A percentile compares a stretch with the other conserved stretches of the same genome.
phyloP scores from a whole-genome alignment of 1,140 invertebrate species.

The Drosophila grimshawi region DNA sequence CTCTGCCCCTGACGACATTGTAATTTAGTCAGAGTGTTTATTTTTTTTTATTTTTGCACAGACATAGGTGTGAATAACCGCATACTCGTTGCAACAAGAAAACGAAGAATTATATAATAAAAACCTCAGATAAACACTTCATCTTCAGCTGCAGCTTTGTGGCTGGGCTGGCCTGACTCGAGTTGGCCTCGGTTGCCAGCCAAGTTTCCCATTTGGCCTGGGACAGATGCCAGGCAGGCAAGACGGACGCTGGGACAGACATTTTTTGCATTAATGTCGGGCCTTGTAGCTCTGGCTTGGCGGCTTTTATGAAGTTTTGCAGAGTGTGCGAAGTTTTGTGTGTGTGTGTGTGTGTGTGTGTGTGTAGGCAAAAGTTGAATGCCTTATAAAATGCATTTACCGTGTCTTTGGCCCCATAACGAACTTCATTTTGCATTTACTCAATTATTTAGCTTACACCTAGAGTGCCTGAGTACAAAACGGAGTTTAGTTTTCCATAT shows the following conservation, averaged over 20 bases:
- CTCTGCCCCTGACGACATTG: conserved; percentile 34
- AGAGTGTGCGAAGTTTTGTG: neutral
- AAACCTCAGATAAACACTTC: conserved; percentile 53
- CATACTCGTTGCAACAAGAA: conserved; percentile 26
- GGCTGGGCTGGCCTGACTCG: conserved; percentile 22
- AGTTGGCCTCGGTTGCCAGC: conserved; percentile 30
- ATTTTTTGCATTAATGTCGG: conserved; percentile 38
- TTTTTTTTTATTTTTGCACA: conserved; percentile 14
- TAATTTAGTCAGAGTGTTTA: conserved; percentile 11
- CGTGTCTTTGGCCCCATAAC: conserved; percentile 31
- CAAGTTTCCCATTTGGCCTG: conserved; percentile 44
- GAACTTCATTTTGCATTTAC: conserved; percentile 30
- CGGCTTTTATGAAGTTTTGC: conserved; percentile 36
- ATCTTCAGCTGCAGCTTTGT: conserved; percentile 33
- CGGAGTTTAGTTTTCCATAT: conserved; percentile 1
- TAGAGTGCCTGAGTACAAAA: neutral
- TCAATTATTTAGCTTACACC: conserved; percentile 26
- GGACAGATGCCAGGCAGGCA: neutral
- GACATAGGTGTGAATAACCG: conserved; percentile 75
- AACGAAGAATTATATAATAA: conserved; percentile 5
- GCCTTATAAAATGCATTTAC: conserved; percentile 42
- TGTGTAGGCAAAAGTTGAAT: conserved; percentile 35
- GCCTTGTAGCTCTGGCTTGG: conserved; percentile 24
- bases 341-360: conserved; percentile 11
- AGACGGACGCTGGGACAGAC: conserved; percentile 2